These are phyloP conservation scores for Phaethon lepturus DNA, from an alignment of 2,113 vertebrate genomes.

Conservation along the genomic window DNA sequence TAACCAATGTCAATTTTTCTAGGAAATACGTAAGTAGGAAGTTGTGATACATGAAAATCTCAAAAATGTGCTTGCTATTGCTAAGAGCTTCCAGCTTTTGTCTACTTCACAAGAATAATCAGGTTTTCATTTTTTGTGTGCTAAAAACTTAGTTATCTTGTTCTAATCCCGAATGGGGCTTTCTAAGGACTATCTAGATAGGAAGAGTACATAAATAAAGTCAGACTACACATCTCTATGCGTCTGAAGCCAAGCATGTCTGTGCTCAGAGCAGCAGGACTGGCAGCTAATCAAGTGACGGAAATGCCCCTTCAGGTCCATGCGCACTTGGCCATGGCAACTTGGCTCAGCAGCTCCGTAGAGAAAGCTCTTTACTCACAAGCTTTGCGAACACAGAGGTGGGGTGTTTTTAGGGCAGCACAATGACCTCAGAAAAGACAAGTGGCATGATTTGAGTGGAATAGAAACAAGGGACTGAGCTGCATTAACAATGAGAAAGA, in stretches of 20 bases:
- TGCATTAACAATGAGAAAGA: slow-evolving; percentile 16
- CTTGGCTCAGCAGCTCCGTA: not conserved
- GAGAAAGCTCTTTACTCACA: not conserved
- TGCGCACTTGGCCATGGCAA: not conserved
- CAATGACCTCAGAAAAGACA: not conserved
- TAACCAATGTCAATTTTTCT: not conserved
- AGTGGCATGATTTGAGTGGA: not conserved
- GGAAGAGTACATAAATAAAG: not conserved
- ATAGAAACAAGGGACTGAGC: not conserved
- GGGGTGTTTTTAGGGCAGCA: not conserved
- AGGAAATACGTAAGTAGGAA: not conserved
- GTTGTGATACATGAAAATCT: not conserved
- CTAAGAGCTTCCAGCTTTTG: not conserved
- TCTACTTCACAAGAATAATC: not conserved
- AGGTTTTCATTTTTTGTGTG: not conserved
- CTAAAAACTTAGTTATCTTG: not conserved
- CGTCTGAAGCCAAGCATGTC: not conserved
- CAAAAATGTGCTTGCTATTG: not conserved
- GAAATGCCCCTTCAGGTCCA: not conserved
- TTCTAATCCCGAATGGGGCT: not conserved
- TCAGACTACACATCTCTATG: not conserved
- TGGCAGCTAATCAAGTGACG: not conserved
- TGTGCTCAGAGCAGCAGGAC: slow-evolving; percentile 10
- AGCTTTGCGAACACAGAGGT: not conserved
- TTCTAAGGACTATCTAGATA: not conserved